Conservation (phyloP, 2,797 vertebrate genomes). For the Trichosurus vulpecula region DNA sequence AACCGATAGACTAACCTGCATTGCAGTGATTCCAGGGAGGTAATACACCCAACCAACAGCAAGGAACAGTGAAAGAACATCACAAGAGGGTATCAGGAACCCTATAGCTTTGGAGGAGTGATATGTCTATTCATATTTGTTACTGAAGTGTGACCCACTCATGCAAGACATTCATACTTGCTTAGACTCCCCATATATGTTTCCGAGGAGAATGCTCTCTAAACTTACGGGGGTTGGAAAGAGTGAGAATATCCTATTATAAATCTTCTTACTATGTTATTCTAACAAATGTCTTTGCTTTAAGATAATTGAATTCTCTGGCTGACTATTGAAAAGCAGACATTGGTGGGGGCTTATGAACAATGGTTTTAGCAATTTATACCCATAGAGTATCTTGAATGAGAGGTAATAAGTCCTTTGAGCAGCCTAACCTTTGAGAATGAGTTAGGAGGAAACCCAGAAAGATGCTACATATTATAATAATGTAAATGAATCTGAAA, state of each 20-base stretch:
- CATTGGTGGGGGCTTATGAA: not conserved
- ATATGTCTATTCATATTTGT: not conserved
- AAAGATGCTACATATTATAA: constrained; percentile 4
- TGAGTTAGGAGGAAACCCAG: not conserved
- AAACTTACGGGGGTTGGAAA: not conserved
- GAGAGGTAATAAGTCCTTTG: not conserved
- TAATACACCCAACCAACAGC: not conserved
- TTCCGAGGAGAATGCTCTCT: not conserved
- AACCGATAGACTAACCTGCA: not conserved
- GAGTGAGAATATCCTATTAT: not conserved
- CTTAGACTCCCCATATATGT: not conserved
- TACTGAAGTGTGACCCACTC: not conserved
- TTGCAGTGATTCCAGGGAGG: not conserved
- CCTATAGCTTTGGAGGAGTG: not conserved
- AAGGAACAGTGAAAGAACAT: not conserved
- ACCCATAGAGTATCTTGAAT: not conserved
- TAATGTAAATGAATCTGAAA: constrained; percentile 23
- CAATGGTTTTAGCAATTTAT: not conserved
- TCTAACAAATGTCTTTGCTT: not conserved
- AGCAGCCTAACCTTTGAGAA: constrained; percentile 6
- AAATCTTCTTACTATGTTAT: not conserved
- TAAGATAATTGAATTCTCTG: not conserved
- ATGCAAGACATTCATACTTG: not conserved
- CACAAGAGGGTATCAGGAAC: not conserved
- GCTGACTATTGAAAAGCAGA: not conserved